Percentiles rank a stretch among this genome's conserved stretches.
phyloP scores from a whole-genome alignment of 37 sponge, comb jelly and placozoan genomes.

The Ianthella basta region DNA sequence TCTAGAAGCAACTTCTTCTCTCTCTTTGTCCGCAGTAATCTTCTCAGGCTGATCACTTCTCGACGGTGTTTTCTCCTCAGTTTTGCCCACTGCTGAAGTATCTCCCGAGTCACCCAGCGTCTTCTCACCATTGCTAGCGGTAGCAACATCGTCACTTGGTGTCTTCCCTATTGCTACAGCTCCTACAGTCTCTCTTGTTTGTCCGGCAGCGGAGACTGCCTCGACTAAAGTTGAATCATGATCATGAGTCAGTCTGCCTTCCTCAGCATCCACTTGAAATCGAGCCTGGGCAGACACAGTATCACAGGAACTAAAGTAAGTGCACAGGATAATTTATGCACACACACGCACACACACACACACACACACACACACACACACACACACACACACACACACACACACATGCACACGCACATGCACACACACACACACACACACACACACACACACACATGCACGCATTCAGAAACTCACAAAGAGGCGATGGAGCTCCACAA shows the following conservation, averaged over 20 bases:
- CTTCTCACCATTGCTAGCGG: neutral
- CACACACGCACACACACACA: neutral
- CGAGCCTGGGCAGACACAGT: slow-evolving; percentile 3
- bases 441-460: slow-evolving; percentile 6
- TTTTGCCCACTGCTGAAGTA: neutral
- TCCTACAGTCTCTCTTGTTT: no score
- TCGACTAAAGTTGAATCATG: neutral
- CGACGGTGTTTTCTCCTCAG: neutral
- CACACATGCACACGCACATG: neutral
- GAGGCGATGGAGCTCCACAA: slow-evolving; percentile 41
- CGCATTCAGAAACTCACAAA: slow-evolving; percentile 44
- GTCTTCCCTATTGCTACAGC: no score
- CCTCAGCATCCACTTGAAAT: slow-evolving; percentile 8
- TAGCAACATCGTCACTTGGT: neutral
- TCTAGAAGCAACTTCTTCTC: no score
- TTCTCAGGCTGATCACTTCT: neutral
- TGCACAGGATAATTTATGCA: neutral
- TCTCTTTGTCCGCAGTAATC: no score
- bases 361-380: slow-evolving; percentile 16
- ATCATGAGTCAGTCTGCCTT: slow-evolving; percentile 11
- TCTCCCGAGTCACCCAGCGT: neutral
- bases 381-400: no score
- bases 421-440: slow-evolving; percentile 20
- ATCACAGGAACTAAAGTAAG: neutral
- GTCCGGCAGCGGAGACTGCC: neutral